Conservation (phyloP, 2,113 vertebrate species). For the Romanogobio albipinnatus region DNA sequence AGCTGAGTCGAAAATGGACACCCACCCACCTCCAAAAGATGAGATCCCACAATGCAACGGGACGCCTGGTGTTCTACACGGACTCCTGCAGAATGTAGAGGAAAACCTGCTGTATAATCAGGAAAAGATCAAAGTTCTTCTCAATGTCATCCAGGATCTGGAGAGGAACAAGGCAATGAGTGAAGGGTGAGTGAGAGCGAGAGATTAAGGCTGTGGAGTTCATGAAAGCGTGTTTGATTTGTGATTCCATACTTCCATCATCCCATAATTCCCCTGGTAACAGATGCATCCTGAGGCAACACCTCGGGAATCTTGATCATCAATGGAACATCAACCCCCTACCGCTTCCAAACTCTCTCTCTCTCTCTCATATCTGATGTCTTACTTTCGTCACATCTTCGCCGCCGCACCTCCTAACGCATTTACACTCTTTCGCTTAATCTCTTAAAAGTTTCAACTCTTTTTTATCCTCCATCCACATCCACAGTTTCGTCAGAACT, state of each 20-base stretch:
- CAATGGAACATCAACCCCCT: background rate
- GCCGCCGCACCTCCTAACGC: background rate
- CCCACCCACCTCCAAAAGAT: slow-evolving; percentile 5
- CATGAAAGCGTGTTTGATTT: slow-evolving; percentile 36
- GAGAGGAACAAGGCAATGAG: slow-evolving; percentile 95
- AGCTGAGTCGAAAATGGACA: background rate
- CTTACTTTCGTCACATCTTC: background rate
- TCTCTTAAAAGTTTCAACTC: background rate
- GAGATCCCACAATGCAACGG: slow-evolving; percentile 77
- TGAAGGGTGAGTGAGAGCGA: slow-evolving; percentile 85
- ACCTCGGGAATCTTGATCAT: slow-evolving; percentile 25
- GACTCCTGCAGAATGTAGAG: slow-evolving; percentile 89
- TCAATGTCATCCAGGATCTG: slow-evolving; percentile 98
- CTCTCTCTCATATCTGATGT: background rate
- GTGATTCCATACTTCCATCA: slow-evolving; percentile 27
- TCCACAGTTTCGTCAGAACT: background rate
- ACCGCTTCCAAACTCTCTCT: background rate
- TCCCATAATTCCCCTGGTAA: slow-evolving; percentile 44
- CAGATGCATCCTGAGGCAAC: slow-evolving; percentile 24
- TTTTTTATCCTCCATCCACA: slow-evolving; percentile 23
- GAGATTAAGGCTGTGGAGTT: slow-evolving; percentile 22
- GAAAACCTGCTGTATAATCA: slow-evolving; percentile 94
- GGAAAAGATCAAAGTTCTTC: slow-evolving; percentile 98
- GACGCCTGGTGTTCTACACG: slow-evolving; percentile 79
- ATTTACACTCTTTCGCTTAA: background rate